A percentile compares a stretch with the other conserved stretches of the same genome.
These are phyloP conservation scores for Muscina levida DNA, from an alignment of 2,888 invertebrate genomes.

Conservation along the genomic window DNA sequence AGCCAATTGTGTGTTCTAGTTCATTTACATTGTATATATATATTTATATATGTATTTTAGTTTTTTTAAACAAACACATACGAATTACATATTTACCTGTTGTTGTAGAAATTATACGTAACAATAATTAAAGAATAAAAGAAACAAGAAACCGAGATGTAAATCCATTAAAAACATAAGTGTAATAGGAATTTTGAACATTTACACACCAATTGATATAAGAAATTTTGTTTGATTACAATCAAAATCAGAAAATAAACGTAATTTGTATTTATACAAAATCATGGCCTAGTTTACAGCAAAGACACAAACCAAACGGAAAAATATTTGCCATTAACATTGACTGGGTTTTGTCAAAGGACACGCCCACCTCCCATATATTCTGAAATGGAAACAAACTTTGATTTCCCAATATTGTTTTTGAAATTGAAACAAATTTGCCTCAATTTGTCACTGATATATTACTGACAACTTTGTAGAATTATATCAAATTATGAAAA, in stretches of 20 bases:
- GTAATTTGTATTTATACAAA: neutral
- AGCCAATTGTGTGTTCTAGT: slow-evolving; percentile 14
- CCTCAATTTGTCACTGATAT: no score
- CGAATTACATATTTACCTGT: slow-evolving; percentile 58
- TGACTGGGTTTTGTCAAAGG: no score
- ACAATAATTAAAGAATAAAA: neutral
- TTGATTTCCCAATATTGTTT: no score
- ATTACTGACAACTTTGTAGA: no score
- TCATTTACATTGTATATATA: slow-evolving; percentile 6
- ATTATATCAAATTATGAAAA: no score
- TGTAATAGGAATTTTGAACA: slow-evolving; percentile 36
- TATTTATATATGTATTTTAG: slow-evolving; percentile 8
- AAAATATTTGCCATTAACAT: no score
- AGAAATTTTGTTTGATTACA: no score
- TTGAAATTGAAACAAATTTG: no score
- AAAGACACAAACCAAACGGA: slow-evolving; percentile 58
- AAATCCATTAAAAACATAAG: neutral
- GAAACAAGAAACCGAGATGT: no score
- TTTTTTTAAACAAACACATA: slow-evolving; percentile 45
- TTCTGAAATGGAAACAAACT: no score
- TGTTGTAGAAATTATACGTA: slow-evolving; percentile 27
- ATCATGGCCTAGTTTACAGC: slow-evolving; percentile 25
- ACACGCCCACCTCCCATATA: no score
- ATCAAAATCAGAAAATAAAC: no score
- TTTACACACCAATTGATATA: slow-evolving; percentile 49